Conservation (phyloP, 2,797 vertebrate genomes). For the Hafferia zeledoni region DNA sequence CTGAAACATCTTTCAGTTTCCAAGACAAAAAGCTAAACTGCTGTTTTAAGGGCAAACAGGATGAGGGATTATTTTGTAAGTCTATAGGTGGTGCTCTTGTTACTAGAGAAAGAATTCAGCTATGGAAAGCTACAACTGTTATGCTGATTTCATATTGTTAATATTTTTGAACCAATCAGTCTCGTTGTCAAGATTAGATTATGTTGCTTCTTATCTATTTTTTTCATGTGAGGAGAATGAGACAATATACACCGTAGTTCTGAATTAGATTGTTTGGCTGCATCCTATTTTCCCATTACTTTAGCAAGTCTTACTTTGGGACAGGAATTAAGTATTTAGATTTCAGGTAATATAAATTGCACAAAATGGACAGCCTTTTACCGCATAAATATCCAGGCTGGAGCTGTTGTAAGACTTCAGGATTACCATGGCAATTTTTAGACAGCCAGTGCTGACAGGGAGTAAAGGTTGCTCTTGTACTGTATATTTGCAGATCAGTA, state of each 20-base stretch:
- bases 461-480: background rate
- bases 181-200: background rate
- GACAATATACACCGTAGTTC: background rate
- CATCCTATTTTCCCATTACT: background rate
- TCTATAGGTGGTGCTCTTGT: constrained; percentile 66
- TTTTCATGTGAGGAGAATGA: background rate
- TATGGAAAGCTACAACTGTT: background rate
- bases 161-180: background rate
- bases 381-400: background rate
- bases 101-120: constrained; percentile 2
- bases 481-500: background rate
- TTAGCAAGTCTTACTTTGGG: background rate
- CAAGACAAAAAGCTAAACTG: background rate
- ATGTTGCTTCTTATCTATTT: background rate
- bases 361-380: background rate
- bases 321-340: background rate
- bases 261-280: background rate
- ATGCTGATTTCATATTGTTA: background rate
- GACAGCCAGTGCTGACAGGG: background rate
- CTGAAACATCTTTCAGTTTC: background rate
- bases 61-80: background rate
- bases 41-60: background rate
- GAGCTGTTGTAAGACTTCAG: background rate
- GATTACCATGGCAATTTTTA: background rate
- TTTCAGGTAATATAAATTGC: background rate